Evolutionary conservation across 2,888 invertebrate genomes (phyloP), one percentile per base, ranked within the genome.

Genomic region (Ectemnius lituratus): DNA sequence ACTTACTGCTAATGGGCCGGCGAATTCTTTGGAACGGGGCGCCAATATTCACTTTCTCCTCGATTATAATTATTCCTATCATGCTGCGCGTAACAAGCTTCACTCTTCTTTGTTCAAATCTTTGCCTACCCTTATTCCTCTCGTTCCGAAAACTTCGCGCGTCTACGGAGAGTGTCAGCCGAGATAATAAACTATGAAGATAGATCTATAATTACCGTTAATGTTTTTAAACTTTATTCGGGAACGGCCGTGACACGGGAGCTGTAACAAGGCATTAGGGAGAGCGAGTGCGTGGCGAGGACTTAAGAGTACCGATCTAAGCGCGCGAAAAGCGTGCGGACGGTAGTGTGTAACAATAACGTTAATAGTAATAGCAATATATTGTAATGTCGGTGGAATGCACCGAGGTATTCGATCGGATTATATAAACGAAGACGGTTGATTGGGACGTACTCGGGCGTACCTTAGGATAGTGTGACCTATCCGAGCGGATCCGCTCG

Each of bases 141-240:
- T 57, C 65, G 69, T 73, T 80, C 68, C 75, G 60, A 68, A 79
- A 23, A 58, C 61, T 76, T 75, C 74, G 78, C 67, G 60, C 57
- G 67, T 37, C 67, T 58, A 73, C 61, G 66, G 70, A 49, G 59
- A 73, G 67, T 67, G 73, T 67, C 78, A 61, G 65, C 75, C 70
- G 37, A 37, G 78, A 80, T 76, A 76, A 76, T 80, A 83, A 37
- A 84, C 81, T 82, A 83, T 76, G 83, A 81, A 82, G 76, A 82
- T 76, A 81, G 69, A 82, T 83, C 82, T 83, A 84, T 82, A 81
- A 88, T 84, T 83, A 84, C 86, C 87, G 88, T 89, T 89, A 87
- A 87, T 84, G 87, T 88, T 89, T 89, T 82, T 84, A 88, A 89
- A 89, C 88, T 89, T 88, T 89, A 89, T 87, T 82, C 83, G 81